Percentiles rank a stretch among this genome's conserved stretches.
These are phyloP conservation scores for Poicephalus meyeri DNA, from an alignment of 2,113 vertebrate genomes.

Conservation along the genomic window DNA sequence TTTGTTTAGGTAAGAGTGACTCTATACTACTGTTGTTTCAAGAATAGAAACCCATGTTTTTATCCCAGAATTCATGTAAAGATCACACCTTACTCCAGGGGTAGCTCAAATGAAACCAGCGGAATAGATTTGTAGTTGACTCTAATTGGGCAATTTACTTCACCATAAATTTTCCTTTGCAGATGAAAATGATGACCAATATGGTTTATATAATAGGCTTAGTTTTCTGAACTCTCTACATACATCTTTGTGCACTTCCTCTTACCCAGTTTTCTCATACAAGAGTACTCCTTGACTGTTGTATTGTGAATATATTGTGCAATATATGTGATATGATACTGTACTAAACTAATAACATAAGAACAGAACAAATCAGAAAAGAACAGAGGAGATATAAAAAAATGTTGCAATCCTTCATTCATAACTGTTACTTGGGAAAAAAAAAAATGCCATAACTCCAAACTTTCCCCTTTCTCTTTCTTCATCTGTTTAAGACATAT, in stretches of 20 bases:
- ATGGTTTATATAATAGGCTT: accelerated
- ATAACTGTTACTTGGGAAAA: background rate
- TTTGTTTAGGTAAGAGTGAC: background rate
- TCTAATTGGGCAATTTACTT: background rate
- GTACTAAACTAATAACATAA: background rate
- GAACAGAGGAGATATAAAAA: background rate
- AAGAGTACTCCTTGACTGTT: background rate
- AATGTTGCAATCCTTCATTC: background rate
- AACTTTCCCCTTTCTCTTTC: accelerated
- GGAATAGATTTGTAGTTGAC: background rate
- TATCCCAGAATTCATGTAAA: background rate
- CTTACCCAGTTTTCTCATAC: background rate
- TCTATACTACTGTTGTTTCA: background rate
- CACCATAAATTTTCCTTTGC: background rate
- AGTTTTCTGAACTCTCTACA: background rate
- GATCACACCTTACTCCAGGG: background rate
- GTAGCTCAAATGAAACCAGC: background rate
- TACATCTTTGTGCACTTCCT: background rate
- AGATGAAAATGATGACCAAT: background rate
- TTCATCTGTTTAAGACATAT: background rate
- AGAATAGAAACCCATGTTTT: background rate
- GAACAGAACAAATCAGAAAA: background rate
- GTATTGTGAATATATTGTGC: background rate
- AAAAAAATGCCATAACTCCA: accelerated
- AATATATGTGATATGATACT: background rate